phyloP scores from a whole-genome alignment of 2,797 vertebrate genomes.

The Coreius guichenoti region DNA sequence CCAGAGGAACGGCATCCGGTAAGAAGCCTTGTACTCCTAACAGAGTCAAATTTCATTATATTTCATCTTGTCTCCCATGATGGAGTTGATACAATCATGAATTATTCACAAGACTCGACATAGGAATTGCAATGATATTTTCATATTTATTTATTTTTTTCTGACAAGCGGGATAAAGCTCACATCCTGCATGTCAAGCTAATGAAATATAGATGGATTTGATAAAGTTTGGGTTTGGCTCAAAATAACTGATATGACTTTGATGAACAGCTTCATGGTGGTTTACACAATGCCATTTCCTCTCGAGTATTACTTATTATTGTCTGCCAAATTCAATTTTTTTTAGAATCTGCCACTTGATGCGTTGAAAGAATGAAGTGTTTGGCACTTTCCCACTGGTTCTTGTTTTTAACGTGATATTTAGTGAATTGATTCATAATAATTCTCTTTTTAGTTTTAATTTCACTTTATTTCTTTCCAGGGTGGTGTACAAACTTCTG shows the following conservation, averaged over 20 bases:
- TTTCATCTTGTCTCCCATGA: slow-evolving; percentile 32
- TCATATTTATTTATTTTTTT: slow-evolving; percentile 67
- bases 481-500: slow-evolving; percentile 96
- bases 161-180: slow-evolving; percentile 60
- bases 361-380: background rate
- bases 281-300: slow-evolving; percentile 31
- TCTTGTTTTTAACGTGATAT: background rate
- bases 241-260: slow-evolving; percentile 34
- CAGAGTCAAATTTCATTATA: slow-evolving; percentile 35
- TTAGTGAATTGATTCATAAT: background rate
- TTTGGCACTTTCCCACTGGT: background rate
- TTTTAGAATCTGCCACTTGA: background rate
- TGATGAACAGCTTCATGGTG: slow-evolving; percentile 47
- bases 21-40: slow-evolving; percentile 56
- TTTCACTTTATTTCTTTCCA: slow-evolving; percentile 63
- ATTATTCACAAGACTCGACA: slow-evolving; percentile 65
- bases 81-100: slow-evolving; percentile 60
- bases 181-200: slow-evolving; percentile 53
- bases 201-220: slow-evolving; percentile 67
- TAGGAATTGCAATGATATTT: slow-evolving; percentile 61
- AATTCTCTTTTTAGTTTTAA: background rate
- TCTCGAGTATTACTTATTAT: slow-evolving; percentile 20
- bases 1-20: slow-evolving; percentile 96
- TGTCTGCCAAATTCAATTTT: background rate
- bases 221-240: slow-evolving; percentile 48